phyloP scores from a whole-genome alignment of 2,113 vertebrate species.

The Neogale vison region DNA sequence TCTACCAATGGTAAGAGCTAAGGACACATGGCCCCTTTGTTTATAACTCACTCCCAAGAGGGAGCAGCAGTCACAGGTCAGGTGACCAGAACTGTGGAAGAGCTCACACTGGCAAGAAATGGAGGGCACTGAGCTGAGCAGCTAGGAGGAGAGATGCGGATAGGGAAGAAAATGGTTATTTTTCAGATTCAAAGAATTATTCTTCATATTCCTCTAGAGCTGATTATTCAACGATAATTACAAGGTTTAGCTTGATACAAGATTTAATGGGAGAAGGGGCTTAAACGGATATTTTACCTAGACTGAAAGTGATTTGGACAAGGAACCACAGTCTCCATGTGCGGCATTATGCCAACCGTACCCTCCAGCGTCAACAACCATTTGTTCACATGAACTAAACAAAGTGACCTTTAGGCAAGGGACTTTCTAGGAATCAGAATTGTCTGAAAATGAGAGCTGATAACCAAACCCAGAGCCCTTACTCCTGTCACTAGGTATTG shows the following conservation, averaged over 20 bases:
- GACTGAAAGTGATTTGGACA: not conserved
- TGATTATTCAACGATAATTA: not conserved
- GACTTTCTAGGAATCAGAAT: not conserved
- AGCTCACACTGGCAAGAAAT: not conserved
- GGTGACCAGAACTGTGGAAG: not conserved
- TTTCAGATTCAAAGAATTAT: not conserved
- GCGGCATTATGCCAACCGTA: not conserved
- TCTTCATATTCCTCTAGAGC: not conserved
- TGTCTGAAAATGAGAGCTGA: not conserved
- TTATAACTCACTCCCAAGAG: not conserved
- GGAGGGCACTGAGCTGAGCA: not conserved
- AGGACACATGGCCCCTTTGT: not conserved
- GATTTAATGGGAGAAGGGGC: not conserved
- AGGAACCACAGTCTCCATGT: not conserved
- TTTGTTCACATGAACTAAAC: not conserved
- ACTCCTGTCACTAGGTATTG: not conserved
- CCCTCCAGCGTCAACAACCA: not conserved
- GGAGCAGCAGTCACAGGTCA: not conserved
- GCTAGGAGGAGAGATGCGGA: not conserved
- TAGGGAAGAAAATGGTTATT: not conserved
- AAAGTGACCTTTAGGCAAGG: not conserved
- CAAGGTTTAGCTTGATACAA: not conserved
- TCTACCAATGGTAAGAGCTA: not conserved
- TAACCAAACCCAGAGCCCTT: not conserved
- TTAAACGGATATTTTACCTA: not conserved